Conservation (phyloP, 2,113 vertebrate species). For the Egretta garzetta region DNA sequence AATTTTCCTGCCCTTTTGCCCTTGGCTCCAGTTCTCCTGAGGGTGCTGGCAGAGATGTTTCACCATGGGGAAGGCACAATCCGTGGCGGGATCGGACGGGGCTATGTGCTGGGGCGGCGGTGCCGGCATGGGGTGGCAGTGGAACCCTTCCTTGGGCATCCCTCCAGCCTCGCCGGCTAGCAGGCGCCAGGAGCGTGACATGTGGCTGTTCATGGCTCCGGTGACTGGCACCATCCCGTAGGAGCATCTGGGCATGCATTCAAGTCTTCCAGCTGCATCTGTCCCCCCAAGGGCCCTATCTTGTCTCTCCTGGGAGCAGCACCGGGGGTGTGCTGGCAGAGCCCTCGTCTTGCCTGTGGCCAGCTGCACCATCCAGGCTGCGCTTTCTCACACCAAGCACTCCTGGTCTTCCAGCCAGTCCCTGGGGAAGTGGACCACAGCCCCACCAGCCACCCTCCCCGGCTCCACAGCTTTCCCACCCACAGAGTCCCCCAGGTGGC, state of each 20-base stretch:
- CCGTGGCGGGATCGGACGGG: background rate
- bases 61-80: background rate
- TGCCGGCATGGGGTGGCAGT: fast-evolving
- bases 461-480: background rate
- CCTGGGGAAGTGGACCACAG: background rate
- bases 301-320: background rate
- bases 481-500: background rate
- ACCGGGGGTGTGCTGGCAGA: background rate
- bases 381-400: background rate
- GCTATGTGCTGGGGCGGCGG: fast-evolving
- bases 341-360: fast-evolving
- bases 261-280: conserved; percentile 13
- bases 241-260: fast-evolving
- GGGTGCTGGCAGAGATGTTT: background rate
- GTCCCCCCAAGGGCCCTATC: background rate
- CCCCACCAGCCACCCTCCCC: fast-evolving
- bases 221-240: background rate
- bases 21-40: fast-evolving
- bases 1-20: background rate
- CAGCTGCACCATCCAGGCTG: background rate
- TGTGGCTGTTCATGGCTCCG: background rate
- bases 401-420: conserved; percentile 29
- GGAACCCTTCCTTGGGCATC: background rate
- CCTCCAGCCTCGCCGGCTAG: fast-evolving
- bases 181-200: fast-evolving